Evolutionary conservation across 2,888 invertebrate species (phyloP).

Genomic region (Phaonia tiefii): DNA sequence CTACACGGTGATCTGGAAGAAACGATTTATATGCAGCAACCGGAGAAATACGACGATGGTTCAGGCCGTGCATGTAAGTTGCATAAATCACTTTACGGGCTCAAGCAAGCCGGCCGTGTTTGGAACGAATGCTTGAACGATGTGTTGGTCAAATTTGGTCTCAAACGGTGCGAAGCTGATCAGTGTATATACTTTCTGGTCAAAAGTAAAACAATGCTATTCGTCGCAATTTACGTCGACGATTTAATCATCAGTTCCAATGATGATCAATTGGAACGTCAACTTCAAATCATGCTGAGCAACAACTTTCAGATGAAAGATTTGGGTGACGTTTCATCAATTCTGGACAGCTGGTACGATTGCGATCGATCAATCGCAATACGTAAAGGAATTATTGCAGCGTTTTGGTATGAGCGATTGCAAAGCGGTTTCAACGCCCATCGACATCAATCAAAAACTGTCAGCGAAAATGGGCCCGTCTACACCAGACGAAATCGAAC

Average conservation of each 20-base stretch:
- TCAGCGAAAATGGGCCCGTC: constrained; percentile 59
- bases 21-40: constrained; percentile 63
- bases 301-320: constrained; percentile 66
- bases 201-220: no score
- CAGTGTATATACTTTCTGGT: no score
- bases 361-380: constrained; percentile 64
- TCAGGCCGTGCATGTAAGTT: constrained; percentile 31
- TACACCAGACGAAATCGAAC: constrained; percentile 48
- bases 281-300: no score
- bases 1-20: constrained; percentile 61
- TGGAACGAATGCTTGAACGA: constrained; percentile 45
- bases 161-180: constrained; percentile 35
- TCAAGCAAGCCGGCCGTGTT: constrained; percentile 58
- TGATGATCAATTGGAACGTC: no score
- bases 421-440: constrained; percentile 52
- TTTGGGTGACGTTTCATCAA: constrained; percentile 60
- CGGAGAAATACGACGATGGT: constrained; percentile 58
- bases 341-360: constrained; percentile 54
- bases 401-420: constrained; percentile 57
- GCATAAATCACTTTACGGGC: constrained; percentile 60
- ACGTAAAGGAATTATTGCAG: constrained; percentile 52
- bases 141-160: constrained; percentile 32
- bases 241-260: no score
- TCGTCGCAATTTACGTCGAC: constrained; percentile 3
- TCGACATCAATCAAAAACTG: constrained; percentile 45